These are phyloP conservation scores for Sandelia bainsii DNA, from an alignment of 2,797 vertebrate species.

Conservation along the genomic window DNA sequence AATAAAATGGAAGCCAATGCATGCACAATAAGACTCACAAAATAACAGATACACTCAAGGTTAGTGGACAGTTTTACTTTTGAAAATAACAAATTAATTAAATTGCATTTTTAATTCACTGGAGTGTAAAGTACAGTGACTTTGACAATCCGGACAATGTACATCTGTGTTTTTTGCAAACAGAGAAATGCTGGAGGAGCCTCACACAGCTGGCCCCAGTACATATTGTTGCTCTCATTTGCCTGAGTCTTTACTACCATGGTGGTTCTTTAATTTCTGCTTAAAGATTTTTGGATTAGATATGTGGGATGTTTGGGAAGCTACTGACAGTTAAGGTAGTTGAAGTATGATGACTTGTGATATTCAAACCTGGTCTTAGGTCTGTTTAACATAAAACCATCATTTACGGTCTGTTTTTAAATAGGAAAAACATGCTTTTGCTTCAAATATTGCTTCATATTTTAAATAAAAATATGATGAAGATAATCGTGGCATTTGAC, in stretches of 20 bases:
- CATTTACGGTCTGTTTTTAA: neutral
- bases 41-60: neutral
- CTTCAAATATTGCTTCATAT: neutral
- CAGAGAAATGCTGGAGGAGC: no score
- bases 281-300: no score
- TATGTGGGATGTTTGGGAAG: neutral
- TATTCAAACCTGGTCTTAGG: neutral
- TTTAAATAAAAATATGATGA: neutral
- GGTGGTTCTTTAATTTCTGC: no score
- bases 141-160: no score
- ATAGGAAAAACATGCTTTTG: neutral
- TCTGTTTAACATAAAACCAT: neutral
- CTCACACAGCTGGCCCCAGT: no score
- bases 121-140: neutral
- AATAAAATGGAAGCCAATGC: neutral
- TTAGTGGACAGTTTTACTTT: neutral
- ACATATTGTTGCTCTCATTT: no score
- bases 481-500: slow-evolving; percentile 20
- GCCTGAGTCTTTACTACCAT: no score
- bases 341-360: no score
- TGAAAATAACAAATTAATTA: neutral
- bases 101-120: neutral
- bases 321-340: neutral
- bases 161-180: no score
- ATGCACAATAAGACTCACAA: neutral